These are phyloP conservation scores for Tachypleus tridentatus DNA, from an alignment of 1,140 invertebrate species.

Conservation along the genomic window DNA sequence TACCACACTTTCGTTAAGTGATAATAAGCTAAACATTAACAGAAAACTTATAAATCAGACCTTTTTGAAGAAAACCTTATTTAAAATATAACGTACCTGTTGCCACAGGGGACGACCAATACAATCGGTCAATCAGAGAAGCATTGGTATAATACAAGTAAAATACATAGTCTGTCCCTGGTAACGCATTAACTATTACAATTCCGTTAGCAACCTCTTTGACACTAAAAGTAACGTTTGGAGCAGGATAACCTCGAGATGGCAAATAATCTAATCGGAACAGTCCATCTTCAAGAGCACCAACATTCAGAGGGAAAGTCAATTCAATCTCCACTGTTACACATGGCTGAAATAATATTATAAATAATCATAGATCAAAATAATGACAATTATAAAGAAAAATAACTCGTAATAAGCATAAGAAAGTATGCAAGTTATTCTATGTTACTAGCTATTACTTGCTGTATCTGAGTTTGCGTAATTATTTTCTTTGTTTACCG, in stretches of 20 bases:
- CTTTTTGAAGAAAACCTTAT: no score
- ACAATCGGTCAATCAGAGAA: conserved; percentile 65
- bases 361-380: no score
- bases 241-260: conserved; percentile 57
- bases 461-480: no score
- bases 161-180: conserved; percentile 82
- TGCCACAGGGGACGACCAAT: conserved; percentile 78
- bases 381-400: no score
- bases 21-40: no score
- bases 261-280: conserved; percentile 77
- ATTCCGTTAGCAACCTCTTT: conserved; percentile 67
- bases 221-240: conserved; percentile 72
- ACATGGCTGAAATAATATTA: no score
- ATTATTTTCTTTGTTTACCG: no score
- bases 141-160: conserved; percentile 78
- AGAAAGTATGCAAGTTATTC: no score
- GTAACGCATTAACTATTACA: conserved; percentile 65
- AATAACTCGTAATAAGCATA: no score
- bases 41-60: no score
- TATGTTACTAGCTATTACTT: no score
- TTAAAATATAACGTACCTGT: conserved; percentile 47
- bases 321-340: conserved; percentile 14
- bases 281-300: conserved; percentile 43
- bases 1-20: no score
- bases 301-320: conserved; percentile 13